Percentiles rank a stretch among this genome's conserved stretches.
Evolutionary conservation across 2,888 invertebrate genomes (phyloP).

Genomic region (Chelonus formosanus): DNA sequence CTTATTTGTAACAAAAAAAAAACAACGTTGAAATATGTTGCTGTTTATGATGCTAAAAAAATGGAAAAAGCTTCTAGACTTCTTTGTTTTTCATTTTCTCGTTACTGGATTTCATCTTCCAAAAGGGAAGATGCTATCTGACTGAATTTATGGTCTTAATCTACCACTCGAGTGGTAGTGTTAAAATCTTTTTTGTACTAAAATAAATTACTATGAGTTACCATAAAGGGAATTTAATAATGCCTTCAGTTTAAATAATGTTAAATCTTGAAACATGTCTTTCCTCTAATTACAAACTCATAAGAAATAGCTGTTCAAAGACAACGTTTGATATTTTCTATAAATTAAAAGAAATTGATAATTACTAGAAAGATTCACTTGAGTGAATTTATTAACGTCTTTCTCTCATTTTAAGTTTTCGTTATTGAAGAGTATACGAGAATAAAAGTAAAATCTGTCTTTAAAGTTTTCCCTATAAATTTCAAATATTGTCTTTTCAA

Average conservation of each 20-base stretch:
- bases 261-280: constrained; percentile 4
- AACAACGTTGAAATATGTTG: constrained; percentile 14
- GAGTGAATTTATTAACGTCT: too few species aligned
- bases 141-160: constrained; percentile 40
- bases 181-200: constrained; percentile 21
- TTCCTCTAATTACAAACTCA: background rate
- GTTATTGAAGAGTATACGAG: too few species aligned
- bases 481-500: constrained; percentile 11
- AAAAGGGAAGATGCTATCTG: constrained; percentile 33
- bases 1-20: constrained; percentile 10
- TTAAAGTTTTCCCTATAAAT: constrained; percentile 17
- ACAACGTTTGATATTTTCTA: too few species aligned
- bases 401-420: too few species aligned
- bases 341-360: too few species aligned
- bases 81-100: constrained; percentile 18
- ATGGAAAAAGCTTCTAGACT: background rate
- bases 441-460: too few species aligned
- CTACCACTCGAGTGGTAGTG: constrained; percentile 35
- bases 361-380: background rate
- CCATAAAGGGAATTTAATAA: constrained; percentile 16
- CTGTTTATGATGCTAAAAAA: constrained; percentile 15
- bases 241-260: constrained; percentile 3
- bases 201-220: constrained; percentile 30
- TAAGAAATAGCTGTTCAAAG: too few species aligned
- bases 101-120: constrained; percentile 21